A percentile compares a stretch with the other conserved stretches of the same genome.
phyloP scores from a whole-genome alignment of 1,140 invertebrate genomes.

The Homalodisca vitripennis region DNA sequence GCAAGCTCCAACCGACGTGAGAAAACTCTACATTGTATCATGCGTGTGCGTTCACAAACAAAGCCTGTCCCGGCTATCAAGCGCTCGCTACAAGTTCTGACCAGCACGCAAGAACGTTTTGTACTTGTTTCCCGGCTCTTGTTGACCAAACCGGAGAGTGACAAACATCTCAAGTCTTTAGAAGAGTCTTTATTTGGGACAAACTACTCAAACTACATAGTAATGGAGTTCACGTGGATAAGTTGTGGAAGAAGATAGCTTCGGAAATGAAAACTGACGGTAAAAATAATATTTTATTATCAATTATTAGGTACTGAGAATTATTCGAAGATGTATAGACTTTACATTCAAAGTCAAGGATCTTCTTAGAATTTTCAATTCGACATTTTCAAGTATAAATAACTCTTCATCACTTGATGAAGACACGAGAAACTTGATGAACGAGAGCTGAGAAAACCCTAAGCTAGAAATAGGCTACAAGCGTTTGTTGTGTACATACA shows the following conservation, averaged over 20 bases:
- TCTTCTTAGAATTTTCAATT: neutral
- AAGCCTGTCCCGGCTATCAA: no score
- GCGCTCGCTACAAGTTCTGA: no score
- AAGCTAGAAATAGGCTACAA: neutral
- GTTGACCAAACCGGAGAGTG: no score
- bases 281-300: neutral
- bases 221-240: neutral
- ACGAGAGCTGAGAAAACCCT: no score
- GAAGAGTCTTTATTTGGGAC: neutral
- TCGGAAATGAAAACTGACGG: neutral
- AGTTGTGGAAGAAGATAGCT: neutral
- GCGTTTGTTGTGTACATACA: neutral
- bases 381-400: neutral
- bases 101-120: no score
- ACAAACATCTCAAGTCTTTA: neutral
- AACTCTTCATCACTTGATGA: neutral
- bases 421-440: neutral
- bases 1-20: no score
- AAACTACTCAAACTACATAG: neutral
- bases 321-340: neutral
- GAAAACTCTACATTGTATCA: no score
- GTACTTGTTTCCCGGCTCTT: no score
- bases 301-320: neutral
- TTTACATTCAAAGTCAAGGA: neutral
- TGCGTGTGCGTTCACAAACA: no score